phyloP scores from a whole-genome alignment of 2,797 vertebrate genomes.

The Siniperca obscura region DNA sequence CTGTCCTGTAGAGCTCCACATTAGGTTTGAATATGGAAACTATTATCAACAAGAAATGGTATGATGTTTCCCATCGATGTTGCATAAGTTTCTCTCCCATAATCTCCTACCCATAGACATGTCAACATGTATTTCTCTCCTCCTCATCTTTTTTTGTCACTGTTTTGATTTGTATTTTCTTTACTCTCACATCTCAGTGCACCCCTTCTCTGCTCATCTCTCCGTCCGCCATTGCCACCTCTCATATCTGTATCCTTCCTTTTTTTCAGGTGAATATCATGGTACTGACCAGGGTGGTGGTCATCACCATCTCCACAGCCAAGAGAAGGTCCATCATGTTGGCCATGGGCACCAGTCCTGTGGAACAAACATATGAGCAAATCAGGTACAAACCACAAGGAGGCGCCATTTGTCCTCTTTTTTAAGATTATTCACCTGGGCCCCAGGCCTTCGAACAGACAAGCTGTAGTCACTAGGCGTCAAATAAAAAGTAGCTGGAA shows the following conservation, averaged over 20 bases:
- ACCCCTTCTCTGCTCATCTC: not conserved
- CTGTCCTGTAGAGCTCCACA: not conserved
- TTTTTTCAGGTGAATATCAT: constrained; percentile 84
- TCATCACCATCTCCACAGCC: constrained; percentile 86
- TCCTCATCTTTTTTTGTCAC: not conserved
- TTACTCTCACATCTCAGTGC: not conserved
- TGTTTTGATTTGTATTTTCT: not conserved
- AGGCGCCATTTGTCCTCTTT: constrained; percentile 81
- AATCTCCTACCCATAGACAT: not conserved
- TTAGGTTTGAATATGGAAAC: not conserved
- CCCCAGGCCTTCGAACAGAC: constrained; percentile 37
- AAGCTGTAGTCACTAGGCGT: constrained; percentile 25
- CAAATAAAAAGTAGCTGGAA: constrained; percentile 44
- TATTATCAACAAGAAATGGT: not conserved
- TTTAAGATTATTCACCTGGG: not conserved
- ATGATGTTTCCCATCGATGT: not conserved
- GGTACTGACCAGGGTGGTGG: constrained; percentile 84
- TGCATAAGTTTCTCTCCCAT: not conserved
- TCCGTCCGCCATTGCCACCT: not conserved
- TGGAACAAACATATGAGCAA: constrained; percentile 84
- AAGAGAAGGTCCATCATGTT: constrained; percentile 87
- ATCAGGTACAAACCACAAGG: constrained; percentile 85
- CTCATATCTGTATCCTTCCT: not conserved
- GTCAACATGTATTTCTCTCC: not conserved
- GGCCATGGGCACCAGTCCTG: constrained; percentile 79